A percentile compares a stretch with the other conserved stretches of the same genome.
Conservation (phyloP, 1,140 invertebrate genomes). For the Euura saliciscinereae region DNA sequence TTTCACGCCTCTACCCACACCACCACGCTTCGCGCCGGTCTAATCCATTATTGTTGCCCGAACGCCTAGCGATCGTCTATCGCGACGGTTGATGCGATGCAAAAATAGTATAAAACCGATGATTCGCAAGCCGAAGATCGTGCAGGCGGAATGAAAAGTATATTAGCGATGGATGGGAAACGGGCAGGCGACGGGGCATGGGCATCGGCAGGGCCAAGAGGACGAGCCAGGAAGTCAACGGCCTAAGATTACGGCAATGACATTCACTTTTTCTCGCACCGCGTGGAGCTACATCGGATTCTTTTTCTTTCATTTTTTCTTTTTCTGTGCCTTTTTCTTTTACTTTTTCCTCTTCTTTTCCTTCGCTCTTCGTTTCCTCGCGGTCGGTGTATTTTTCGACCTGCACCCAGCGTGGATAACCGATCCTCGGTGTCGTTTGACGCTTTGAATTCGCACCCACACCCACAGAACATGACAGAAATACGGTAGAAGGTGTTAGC, state of each 20-base stretch:
- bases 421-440: slow-evolving; percentile 21
- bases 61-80: too few species aligned
- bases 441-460: slow-evolving; percentile 13
- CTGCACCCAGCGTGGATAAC: background rate
- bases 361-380: background rate
- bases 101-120: too few species aligned
- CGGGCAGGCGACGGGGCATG: slow-evolving; percentile 30
- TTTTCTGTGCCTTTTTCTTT: slow-evolving; percentile 16
- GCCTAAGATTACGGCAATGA: slow-evolving; percentile 63
- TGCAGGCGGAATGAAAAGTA: slow-evolving; percentile 15
- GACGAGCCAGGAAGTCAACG: slow-evolving; percentile 56
- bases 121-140: background rate
- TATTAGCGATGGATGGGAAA: slow-evolving; percentile 20
- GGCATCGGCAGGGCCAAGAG: slow-evolving; percentile 36
- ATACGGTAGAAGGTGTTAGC: too few species aligned
- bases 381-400: slow-evolving; percentile 16
- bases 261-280: slow-evolving; percentile 59
- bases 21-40: background rate
- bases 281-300: slow-evolving; percentile 39
- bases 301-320: slow-evolving; percentile 31
- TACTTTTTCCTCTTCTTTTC: background rate
- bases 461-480: too few species aligned
- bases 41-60: background rate
- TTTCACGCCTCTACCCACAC: too few species aligned
- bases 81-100: too few species aligned